Base-by-base conservation (phyloP, 2,797 vertebrate species). In the Triplophysa bombifrons region DNA sequence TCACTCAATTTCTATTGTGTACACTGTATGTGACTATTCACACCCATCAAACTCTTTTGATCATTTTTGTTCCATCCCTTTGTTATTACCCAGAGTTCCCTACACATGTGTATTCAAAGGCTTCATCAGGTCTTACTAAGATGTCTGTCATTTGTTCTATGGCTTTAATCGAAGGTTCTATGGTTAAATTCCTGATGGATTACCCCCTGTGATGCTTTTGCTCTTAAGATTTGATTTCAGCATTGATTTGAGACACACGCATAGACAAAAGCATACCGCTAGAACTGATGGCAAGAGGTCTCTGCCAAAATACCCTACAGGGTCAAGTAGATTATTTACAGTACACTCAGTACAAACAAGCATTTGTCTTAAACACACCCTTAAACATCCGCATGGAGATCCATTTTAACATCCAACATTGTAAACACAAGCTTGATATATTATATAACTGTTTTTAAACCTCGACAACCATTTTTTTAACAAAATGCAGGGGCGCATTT, bases 191-290 rank as follows among this genome's bases (percentile, higher is more conserved):
- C 80, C 55, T 74, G 53, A 82, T 72, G 58, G 50, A 75, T 64
- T 75, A 65, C 69, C 58, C 48, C 55, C 51, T 69, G 68, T 75
- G 79, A 68, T 80, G 71, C 82, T 84, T 81, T 82, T 63, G 78
- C 68, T 61, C 78, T 83, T 82, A 73, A 78, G 71, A 81, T 83
- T 81, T 83, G 81, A 86, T 83, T 76, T 81, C 78, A 9, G 22
- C 73, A 82, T 81, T 83, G 79, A 84, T 72, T 84, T 17, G 8
- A 55, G 22, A 63, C 34, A 50, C 55, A 34, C 72, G 38, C 48
- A 7, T n/a, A 11, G 51, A 30, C 7, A 76, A 58, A 70, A 2
- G 30, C 44, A 77, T 69, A 81, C 58, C 64, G 53, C 13, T 17
- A 53, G 19, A 77, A 75, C 25, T 58, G 66, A 84, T 82, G 41